These are phyloP conservation scores for Rhipidura dahli DNA, from an alignment of 2,113 vertebrate species.

Conservation along the genomic window DNA sequence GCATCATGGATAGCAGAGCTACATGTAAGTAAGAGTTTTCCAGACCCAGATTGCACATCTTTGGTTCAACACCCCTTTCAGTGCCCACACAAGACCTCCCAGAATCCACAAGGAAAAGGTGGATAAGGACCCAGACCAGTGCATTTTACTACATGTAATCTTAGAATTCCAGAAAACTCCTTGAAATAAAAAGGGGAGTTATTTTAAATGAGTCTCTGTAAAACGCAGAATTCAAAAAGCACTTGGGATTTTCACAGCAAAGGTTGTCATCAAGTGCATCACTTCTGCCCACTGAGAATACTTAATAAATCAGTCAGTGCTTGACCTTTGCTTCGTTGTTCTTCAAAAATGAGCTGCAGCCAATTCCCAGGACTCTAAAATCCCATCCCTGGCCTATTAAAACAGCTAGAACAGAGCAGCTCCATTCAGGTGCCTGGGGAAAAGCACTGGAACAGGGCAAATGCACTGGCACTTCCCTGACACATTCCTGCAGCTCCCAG, in stretches of 20 bases:
- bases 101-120: neutral
- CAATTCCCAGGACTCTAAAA: neutral
- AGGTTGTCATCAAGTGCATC: neutral
- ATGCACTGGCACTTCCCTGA: fast-evolving
- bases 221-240: neutral
- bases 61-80: neutral
- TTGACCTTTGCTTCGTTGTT: neutral
- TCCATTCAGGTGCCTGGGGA: neutral
- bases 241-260: neutral
- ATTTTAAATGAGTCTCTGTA: neutral
- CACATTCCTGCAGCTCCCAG: neutral
- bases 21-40: fast-evolving
- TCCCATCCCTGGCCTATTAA: neutral
- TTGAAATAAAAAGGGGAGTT: neutral
- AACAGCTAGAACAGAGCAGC: neutral
- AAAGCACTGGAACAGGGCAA: neutral
- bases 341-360: neutral
- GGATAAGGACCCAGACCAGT: neutral
- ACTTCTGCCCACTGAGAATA: neutral
- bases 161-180: neutral
- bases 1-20: neutral
- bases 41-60: neutral
- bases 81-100: neutral
- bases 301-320: neutral
- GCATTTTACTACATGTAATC: neutral